Conservation (phyloP, 2,888 invertebrate species). For the Creontiades dilutus region DNA sequence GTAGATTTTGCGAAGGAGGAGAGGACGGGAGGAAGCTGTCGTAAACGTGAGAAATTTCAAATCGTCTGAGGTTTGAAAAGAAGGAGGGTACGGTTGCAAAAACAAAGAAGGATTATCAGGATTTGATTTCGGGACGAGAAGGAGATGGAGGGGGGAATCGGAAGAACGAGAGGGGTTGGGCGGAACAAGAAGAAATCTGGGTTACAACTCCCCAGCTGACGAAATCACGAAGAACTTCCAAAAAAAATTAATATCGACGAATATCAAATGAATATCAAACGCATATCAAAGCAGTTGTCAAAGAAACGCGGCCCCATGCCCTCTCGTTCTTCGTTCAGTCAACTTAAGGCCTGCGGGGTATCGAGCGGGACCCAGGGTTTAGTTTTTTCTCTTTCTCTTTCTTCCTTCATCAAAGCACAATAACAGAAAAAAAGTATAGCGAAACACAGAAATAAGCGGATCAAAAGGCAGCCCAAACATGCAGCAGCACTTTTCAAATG, state of each 20-base stretch:
- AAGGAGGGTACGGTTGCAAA: too few species aligned
- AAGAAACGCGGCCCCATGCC: background rate
- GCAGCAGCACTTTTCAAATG: slow-evolving; percentile 68
- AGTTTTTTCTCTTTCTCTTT: background rate
- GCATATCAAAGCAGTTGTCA: too few species aligned
- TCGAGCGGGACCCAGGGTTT: slow-evolving; percentile 69
- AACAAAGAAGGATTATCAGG: too few species aligned
- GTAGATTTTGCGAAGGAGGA: background rate
- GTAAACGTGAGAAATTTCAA: background rate
- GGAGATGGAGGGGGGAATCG: background rate
- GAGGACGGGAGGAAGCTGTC: too few species aligned
- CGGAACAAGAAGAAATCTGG: background rate
- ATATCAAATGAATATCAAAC: too few species aligned
- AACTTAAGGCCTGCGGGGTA: slow-evolving; percentile 49
- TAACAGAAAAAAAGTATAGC: slow-evolving; percentile 35
- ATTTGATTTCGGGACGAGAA: slow-evolving; percentile 4
- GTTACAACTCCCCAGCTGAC: too few species aligned
- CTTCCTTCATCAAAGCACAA: background rate
- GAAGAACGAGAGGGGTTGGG: background rate
- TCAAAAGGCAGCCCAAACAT: slow-evolving; percentile 70
- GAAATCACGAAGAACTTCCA: too few species aligned
- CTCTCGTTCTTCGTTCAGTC: background rate
- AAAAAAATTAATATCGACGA: too few species aligned
- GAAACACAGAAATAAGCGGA: slow-evolving; percentile 69
- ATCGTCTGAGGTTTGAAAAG: background rate